Evolutionary conservation across 2,797 vertebrate species (phyloP).

Genomic region (Eulemur coronatus): DNA sequence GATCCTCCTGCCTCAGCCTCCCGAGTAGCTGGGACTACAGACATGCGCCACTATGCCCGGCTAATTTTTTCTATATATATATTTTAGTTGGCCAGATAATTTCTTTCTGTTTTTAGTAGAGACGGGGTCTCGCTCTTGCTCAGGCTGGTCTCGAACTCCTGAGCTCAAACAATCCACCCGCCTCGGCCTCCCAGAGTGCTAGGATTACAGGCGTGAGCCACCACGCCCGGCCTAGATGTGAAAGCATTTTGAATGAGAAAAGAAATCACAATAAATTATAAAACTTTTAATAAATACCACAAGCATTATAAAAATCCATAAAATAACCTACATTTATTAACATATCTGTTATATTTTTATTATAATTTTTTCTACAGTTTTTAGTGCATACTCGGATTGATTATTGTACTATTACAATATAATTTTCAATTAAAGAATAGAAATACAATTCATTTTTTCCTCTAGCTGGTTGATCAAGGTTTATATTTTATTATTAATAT

Average conservation of each 20-base stretch:
- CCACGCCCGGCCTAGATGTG: too few species aligned
- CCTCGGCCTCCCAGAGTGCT: too few species aligned
- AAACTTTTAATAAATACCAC: neutral
- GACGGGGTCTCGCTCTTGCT: too few species aligned
- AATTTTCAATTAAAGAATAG: neutral
- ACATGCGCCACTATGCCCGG: too few species aligned
- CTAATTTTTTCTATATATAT: too few species aligned
- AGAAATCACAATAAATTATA: neutral
- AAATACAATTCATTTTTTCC: neutral
- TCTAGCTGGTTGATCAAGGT: neutral
- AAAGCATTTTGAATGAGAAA: neutral
- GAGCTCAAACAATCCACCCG: too few species aligned
- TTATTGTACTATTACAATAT: neutral
- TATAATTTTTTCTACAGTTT: neutral
- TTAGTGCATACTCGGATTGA: neutral
- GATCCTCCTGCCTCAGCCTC: too few species aligned
- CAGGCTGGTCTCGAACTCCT: too few species aligned
- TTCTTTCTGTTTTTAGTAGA: too few species aligned
- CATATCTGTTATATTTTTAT: neutral
- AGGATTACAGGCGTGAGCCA: too few species aligned
- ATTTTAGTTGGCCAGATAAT: too few species aligned
- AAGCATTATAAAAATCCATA: neutral
- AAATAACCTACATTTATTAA: neutral
- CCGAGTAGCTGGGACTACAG: too few species aligned
- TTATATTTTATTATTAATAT: slow-evolving; percentile 1